These are phyloP conservation scores for Montipora sp. DNA, from an alignment of 64 coral and sea anemone species.

Conservation along the genomic window DNA sequence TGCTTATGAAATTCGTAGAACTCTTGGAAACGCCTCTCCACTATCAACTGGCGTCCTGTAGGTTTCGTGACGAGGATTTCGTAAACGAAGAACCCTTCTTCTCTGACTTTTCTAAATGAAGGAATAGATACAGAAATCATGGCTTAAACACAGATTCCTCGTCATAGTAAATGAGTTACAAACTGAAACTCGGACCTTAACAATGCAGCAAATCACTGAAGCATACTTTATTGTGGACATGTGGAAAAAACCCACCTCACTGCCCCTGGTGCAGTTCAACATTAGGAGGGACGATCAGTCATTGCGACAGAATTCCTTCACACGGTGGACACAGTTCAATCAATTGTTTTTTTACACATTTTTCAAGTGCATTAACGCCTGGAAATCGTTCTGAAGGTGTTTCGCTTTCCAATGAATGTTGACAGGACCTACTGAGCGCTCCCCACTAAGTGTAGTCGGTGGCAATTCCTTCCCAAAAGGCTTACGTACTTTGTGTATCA, in stretches of 20 bases:
- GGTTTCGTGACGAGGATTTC: conserved; percentile 86
- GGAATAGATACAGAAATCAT: conserved; percentile 91
- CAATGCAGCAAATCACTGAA: too few species aligned
- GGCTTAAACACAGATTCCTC: background rate
- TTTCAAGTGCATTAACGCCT: background rate
- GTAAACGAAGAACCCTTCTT: conserved; percentile 82
- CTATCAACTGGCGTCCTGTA: conserved; percentile 55
- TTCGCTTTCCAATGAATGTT: background rate
- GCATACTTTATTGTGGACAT: background rate
- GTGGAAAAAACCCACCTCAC: background rate
- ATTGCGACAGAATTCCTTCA: background rate
- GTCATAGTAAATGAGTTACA: background rate
- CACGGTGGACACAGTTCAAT: background rate
- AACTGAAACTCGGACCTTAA: too few species aligned
- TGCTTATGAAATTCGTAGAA: conserved; percentile 88
- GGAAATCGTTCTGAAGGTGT: background rate
- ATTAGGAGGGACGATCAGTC: background rate
- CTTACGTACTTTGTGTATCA: too few species aligned
- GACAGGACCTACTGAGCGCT: background rate
- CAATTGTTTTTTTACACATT: background rate
- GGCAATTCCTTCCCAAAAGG: too few species aligned
- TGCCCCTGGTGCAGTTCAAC: too few species aligned
- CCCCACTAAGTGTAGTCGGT: background rate
- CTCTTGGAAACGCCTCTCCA: conserved; percentile 77
- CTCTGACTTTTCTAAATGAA: conserved; percentile 69